Percentiles rank a stretch among this genome's conserved stretches.
phyloP scores from a whole-genome alignment of 2,888 invertebrate genomes.

The Lasioglossum villosulum region DNA sequence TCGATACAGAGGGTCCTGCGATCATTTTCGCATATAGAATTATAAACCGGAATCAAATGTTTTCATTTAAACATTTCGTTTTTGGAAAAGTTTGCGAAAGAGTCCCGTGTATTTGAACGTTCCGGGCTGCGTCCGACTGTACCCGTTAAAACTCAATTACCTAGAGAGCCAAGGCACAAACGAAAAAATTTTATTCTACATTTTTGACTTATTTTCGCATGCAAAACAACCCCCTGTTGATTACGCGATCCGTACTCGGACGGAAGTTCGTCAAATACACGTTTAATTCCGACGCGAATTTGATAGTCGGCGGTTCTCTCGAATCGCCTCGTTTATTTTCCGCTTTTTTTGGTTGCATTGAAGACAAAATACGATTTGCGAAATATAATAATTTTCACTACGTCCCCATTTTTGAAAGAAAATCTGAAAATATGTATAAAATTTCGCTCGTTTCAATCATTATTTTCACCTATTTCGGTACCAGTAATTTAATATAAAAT shows the following conservation, averaged over 20 bases:
- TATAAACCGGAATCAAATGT: neutral
- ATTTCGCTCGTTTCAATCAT: neutral
- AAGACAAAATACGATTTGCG: neutral
- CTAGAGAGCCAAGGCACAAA: neutral
- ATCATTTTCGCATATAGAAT: neutral
- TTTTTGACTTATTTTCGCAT: neutral
- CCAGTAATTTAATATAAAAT: neutral
- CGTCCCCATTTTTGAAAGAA: neutral
- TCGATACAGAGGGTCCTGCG: neutral
- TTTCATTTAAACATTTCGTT: neutral
- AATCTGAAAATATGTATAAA: too few species aligned
- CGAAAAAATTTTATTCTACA: neutral
- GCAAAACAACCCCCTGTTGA: slow-evolving; percentile 3
- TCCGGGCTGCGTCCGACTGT: neutral
- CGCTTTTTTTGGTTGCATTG: neutral
- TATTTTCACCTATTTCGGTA: neutral
- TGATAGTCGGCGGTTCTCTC: neutral
- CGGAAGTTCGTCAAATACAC: neutral
- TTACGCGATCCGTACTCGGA: neutral
- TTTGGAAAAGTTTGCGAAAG: neutral
- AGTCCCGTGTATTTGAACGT: neutral
- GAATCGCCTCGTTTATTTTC: neutral
- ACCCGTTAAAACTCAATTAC: neutral
- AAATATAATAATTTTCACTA: neutral
- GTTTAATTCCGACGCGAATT: neutral